Percentiles rank a stretch among this genome's conserved stretches.
Conservation (phyloP, 2,888 invertebrate genomes). For the Macrophya annulata region DNA sequence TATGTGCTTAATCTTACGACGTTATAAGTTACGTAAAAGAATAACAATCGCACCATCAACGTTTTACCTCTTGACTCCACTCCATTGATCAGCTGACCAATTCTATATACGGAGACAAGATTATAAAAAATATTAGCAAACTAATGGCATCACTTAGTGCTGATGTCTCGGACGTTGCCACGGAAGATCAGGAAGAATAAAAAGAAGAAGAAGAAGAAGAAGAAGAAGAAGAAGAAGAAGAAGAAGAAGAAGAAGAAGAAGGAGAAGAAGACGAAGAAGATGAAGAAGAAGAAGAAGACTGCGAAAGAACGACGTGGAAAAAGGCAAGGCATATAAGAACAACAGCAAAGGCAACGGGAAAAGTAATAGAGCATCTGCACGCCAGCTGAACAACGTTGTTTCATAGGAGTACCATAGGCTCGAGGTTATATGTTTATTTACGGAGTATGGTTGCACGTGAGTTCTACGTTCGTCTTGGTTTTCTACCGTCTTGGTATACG, state of each 20-base stretch:
- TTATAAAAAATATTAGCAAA: constrained; percentile 37
- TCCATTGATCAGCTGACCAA: constrained; percentile 28
- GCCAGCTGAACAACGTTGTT: constrained; percentile 35
- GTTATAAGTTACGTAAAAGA: constrained; percentile 19
- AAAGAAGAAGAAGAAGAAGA: neutral
- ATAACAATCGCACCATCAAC: constrained; percentile 31
- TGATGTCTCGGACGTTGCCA: constrained; percentile 31
- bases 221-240: neutral
- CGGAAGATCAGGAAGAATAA: neutral
- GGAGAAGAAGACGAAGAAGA: too few relatives aligned
- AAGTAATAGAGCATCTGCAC: constrained; percentile 47
- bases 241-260: neutral
- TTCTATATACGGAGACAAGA: neutral
- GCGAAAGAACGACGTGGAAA: constrained; percentile 1
- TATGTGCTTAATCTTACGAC: neutral
- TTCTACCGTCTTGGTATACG: constrained; percentile 18
- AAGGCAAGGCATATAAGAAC: constrained; percentile 9
- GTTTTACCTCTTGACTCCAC: neutral
- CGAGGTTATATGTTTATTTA: constrained; percentile 54
- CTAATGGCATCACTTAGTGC: constrained; percentile 52
- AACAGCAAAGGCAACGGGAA: constrained; percentile 43
- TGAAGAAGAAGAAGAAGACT: neutral
- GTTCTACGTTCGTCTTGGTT: constrained; percentile 27
- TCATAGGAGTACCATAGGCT: constrained; percentile 30
- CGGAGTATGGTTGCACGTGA: constrained; percentile 52